phyloP scores from a whole-genome alignment of 2,113 vertebrate species.

The Platycercus adscitus region DNA sequence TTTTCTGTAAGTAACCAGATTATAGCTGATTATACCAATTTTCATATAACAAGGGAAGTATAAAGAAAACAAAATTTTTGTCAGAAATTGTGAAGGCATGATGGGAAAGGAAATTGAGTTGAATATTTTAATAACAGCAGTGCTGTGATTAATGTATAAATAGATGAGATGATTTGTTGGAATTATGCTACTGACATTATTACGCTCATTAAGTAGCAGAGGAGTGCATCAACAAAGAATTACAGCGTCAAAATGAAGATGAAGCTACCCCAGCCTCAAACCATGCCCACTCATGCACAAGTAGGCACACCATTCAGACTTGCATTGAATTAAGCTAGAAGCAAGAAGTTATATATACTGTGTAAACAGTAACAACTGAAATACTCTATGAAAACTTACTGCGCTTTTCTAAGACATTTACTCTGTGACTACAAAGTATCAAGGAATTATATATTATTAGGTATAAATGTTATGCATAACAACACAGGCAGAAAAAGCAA shows the following conservation, averaged over 20 bases:
- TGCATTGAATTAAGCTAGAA: neutral
- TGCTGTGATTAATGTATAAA: neutral
- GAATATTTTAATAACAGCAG: neutral
- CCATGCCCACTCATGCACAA: neutral
- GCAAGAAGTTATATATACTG: neutral
- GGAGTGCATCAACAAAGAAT: neutral
- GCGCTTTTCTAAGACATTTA: neutral
- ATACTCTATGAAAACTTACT: neutral
- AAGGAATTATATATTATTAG: neutral
- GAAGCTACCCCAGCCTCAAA: neutral
- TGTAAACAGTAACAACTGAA: neutral
- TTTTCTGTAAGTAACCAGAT: neutral
- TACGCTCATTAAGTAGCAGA: neutral
- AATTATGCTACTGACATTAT: neutral
- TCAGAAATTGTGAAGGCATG: neutral
- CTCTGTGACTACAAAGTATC: neutral
- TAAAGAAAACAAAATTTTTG: neutral
- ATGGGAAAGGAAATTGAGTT: neutral
- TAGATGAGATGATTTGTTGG: neutral
- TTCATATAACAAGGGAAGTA: neutral
- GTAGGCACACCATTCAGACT: neutral
- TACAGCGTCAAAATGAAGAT: neutral
- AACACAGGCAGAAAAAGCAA: neutral
- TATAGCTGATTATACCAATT: neutral
- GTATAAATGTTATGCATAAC: neutral